These are phyloP conservation scores for Gobiocypris rarus DNA, from an alignment of 2,113 vertebrate species.

Conservation along the genomic window DNA sequence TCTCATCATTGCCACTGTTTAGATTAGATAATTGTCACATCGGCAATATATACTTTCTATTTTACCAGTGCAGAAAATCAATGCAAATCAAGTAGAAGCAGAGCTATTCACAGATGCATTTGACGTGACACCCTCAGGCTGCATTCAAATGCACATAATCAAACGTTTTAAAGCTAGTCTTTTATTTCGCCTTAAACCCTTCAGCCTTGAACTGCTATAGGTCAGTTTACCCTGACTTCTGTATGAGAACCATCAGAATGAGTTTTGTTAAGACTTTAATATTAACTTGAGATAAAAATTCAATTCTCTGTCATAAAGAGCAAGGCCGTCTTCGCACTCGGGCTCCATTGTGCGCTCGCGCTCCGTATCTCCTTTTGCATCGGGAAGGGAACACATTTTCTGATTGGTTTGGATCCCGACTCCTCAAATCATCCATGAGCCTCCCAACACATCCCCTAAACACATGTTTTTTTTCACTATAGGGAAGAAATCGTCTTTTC, in stretches of 20 bases:
- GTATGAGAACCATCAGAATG: neutral
- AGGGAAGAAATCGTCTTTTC: constrained; percentile 13
- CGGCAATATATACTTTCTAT: neutral
- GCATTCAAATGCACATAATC: neutral
- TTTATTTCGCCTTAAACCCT: neutral
- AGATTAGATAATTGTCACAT: neutral
- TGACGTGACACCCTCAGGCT: neutral
- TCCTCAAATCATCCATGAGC: neutral
- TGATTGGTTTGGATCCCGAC: constrained; percentile 3
- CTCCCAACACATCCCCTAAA: constrained; percentile 3
- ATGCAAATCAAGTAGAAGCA: neutral
- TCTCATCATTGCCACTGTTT: neutral
- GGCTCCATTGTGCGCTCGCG: neutral
- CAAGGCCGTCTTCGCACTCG: constrained; percentile 16
- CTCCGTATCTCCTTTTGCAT: neutral
- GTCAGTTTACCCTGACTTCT: neutral
- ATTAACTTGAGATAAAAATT: constrained; percentile 27
- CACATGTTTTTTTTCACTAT: constrained; percentile 36
- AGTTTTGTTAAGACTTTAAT: constrained; percentile 7
- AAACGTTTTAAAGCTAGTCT: neutral
- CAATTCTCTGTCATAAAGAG: constrained; percentile 16
- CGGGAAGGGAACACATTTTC: neutral
- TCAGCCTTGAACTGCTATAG: constrained; percentile 16
- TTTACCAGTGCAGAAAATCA: neutral
- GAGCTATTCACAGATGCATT: neutral